phyloP scores from a whole-genome alignment of 2,113 vertebrate genomes.

The Nerophis lumbriciformis region DNA sequence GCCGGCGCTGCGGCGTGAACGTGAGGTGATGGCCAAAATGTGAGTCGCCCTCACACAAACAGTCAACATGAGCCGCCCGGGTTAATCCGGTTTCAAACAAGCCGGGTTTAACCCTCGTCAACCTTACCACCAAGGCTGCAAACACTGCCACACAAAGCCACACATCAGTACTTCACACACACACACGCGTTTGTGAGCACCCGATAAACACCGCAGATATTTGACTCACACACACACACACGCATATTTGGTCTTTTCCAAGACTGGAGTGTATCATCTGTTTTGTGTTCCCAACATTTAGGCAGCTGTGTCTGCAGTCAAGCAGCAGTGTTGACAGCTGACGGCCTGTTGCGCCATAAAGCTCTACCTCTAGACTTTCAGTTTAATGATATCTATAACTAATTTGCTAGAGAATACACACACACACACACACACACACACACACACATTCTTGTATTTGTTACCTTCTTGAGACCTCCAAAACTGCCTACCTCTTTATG shows the following conservation, averaged over 20 bases:
- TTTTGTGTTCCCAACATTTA: conserved; percentile 29
- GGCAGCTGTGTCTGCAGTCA: conserved; percentile 52
- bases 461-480: too few species aligned
- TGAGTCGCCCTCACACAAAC: conserved; percentile 47
- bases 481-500: too few species aligned
- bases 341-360: conserved; percentile 57
- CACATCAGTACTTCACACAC: conserved; percentile 29
- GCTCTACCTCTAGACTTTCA: conserved; percentile 23
- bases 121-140: conserved; percentile 49
- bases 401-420: conserved; percentile 29
- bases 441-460: too few species aligned
- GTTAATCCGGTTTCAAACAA: conserved; percentile 71
- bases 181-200: conserved; percentile 7
- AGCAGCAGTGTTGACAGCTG: conserved; percentile 57
- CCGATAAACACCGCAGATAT: not conserved
- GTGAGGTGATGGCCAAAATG: conserved; percentile 59
- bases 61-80: conserved; percentile 40
- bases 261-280: conserved; percentile 15
- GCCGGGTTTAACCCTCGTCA: conserved; percentile 59
- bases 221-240: conserved; percentile 6
- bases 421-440: conserved; percentile 15
- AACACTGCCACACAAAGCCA: conserved; percentile 33
- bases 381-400: conserved; percentile 46
- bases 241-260: conserved; percentile 9
- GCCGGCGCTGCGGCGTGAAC: conserved; percentile 34